These are phyloP conservation scores for Notoglanidium macrostoma DNA, from an alignment of 2,797 vertebrate genomes.

Conservation along the genomic window DNA sequence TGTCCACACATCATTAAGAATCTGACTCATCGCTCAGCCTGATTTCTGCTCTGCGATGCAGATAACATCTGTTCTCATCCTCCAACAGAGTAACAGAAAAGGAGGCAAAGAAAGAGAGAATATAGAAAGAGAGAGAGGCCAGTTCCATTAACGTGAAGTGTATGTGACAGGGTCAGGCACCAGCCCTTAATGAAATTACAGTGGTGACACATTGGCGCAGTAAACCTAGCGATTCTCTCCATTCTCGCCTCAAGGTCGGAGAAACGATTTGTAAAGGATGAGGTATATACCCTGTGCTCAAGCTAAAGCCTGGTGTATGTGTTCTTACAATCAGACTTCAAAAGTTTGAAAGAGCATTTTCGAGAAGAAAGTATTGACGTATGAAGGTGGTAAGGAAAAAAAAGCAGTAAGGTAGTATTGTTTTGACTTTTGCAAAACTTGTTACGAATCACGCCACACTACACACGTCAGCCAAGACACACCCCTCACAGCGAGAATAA, in stretches of 20 bases:
- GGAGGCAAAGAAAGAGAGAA: slow-evolving; percentile 29
- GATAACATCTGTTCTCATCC: slow-evolving; percentile 28
- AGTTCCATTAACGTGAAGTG: slow-evolving; percentile 22
- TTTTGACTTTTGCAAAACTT: no score
- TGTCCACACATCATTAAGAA: slow-evolving; percentile 37
- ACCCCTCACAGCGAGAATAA: not conserved
- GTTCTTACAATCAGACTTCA: no score
- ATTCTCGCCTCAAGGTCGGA: slow-evolving; percentile 10
- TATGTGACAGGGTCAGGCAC: slow-evolving; percentile 24
- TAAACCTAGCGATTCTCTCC: slow-evolving; percentile 7
- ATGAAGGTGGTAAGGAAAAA: no score
- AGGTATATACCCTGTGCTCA: not conserved
- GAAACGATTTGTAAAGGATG: not conserved
- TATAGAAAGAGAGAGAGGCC: slow-evolving; percentile 26
- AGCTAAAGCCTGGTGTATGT: no score
- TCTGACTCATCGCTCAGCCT: slow-evolving; percentile 32
- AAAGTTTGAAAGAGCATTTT: no score
- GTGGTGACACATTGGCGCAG: slow-evolving; percentile 11
- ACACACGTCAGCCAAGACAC: no score
- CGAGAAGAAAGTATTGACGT: no score
- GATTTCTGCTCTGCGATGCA: slow-evolving; percentile 17
- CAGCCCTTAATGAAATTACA: slow-evolving; percentile 33
- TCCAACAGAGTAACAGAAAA: not conserved
- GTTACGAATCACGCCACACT: no score
- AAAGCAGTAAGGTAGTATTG: no score